Evolutionary conservation across 1,140 invertebrate species (phyloP).

Genomic region (Caerostris darwini): DNA sequence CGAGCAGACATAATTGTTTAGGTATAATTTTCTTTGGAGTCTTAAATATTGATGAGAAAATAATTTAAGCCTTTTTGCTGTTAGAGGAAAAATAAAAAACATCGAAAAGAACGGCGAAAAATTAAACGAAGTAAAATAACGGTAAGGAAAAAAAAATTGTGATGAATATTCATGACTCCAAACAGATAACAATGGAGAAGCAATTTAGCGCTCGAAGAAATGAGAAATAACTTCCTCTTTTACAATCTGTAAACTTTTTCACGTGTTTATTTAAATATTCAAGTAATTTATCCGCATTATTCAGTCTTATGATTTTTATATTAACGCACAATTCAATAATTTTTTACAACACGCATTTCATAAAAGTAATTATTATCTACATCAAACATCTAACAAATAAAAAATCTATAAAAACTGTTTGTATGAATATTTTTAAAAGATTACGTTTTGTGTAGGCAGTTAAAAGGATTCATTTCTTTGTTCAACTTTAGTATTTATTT

Average conservation of each 20-base stretch:
- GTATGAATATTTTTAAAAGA: neutral
- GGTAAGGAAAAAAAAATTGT: neutral
- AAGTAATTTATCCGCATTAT: neutral
- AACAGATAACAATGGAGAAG: neutral
- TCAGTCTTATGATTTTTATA: neutral
- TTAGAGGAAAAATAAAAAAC: neutral
- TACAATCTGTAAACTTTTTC: neutral
- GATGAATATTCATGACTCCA: slow-evolving; percentile 24
- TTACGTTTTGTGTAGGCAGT: neutral
- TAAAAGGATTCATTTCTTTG: neutral
- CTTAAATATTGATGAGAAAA: slow-evolving; percentile 32
- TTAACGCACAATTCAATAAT: neutral
- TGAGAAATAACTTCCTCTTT: neutral
- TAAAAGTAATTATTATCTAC: neutral
- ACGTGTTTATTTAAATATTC: neutral
- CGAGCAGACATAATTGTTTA: neutral
- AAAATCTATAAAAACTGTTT: neutral
- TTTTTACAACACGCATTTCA: neutral
- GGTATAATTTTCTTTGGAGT: neutral
- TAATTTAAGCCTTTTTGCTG: slow-evolving; percentile 26
- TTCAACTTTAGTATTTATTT: neutral
- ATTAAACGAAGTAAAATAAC: neutral
- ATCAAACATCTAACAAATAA: neutral
- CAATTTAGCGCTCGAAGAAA: neutral
- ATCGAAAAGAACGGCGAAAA: neutral